These are phyloP conservation scores for Iphiclides podalirius DNA, from an alignment of 2,888 invertebrate genomes.

Conservation along the genomic window DNA sequence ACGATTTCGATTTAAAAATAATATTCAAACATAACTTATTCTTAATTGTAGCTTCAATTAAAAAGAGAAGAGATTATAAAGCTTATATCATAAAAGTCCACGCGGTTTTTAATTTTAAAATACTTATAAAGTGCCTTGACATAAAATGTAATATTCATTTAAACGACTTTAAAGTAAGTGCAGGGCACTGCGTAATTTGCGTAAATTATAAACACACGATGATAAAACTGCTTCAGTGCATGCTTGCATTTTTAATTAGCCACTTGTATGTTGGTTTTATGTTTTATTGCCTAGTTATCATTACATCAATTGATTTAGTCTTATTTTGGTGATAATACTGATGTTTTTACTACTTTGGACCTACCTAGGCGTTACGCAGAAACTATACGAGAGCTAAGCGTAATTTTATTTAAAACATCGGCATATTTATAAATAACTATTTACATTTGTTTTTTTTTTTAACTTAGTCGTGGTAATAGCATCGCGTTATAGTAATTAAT, in stretches of 20 bases:
- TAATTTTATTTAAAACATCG: too few relatives aligned
- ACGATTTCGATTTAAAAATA: too few relatives aligned
- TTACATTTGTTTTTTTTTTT: too few relatives aligned
- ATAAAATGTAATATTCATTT: constrained; percentile 20
- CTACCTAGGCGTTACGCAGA: too few relatives aligned
- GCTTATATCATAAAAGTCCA: constrained; percentile 2
- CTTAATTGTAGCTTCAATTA: neutral
- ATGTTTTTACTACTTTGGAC: too few relatives aligned
- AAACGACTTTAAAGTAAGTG: constrained; percentile 14
- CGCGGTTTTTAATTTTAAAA: constrained; percentile 4
- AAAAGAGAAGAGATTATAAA: constrained; percentile 1
- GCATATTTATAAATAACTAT: too few relatives aligned
- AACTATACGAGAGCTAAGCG: too few relatives aligned
- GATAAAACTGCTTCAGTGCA: constrained; percentile 6
- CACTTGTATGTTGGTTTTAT: neutral
- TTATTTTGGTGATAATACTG: neutral
- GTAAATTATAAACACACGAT: constrained; percentile 22
- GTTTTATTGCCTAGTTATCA: neutral
- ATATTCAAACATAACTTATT: neutral
- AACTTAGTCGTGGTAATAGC: too few relatives aligned
- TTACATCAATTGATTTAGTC: neutral
- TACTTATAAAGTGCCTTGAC: constrained; percentile 21
- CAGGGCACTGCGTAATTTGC: constrained; percentile 18
- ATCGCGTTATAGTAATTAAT: too few relatives aligned
- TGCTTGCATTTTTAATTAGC: constrained; percentile 16